phyloP scores from a whole-genome alignment of 2,113 vertebrate genomes.

The Pterocles burchelli region DNA sequence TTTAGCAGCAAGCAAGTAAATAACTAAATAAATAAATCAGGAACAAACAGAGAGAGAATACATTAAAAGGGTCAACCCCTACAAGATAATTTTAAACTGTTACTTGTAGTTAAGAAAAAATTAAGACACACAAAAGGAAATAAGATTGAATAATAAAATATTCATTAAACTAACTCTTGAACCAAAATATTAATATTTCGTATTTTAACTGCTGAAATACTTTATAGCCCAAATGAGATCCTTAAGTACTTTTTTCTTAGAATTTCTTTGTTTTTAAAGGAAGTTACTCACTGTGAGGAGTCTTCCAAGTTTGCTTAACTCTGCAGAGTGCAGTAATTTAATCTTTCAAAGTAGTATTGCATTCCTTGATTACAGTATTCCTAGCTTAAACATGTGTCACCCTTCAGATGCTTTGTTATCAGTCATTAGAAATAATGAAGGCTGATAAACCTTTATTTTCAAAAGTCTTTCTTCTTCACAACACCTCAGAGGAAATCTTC shows the following conservation, averaged over 20 bases:
- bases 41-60: neutral
- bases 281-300: neutral
- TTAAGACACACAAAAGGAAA: neutral
- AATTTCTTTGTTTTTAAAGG: neutral
- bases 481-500: slow-evolving; percentile 5
- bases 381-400: neutral
- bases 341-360: slow-evolving; percentile 58
- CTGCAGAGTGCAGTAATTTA: neutral
- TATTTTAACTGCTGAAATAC: neutral
- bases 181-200: neutral
- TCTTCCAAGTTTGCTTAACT: neutral
- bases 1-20: neutral
- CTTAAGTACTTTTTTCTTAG: neutral
- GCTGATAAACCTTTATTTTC: slow-evolving; percentile 46
- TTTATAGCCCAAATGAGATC: neutral
- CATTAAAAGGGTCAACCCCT: neutral
- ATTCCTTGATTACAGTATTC: neutral
- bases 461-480: slow-evolving; percentile 15
- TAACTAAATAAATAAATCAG: neutral
- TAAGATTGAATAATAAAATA: neutral
- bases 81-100: neutral
- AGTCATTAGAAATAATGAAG: slow-evolving; percentile 47
- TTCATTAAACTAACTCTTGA: neutral
- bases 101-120: neutral
- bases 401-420: slow-evolving; percentile 58